phyloP scores from a whole-genome alignment of 2,797 vertebrate genomes.

The Meda fulgida region DNA sequence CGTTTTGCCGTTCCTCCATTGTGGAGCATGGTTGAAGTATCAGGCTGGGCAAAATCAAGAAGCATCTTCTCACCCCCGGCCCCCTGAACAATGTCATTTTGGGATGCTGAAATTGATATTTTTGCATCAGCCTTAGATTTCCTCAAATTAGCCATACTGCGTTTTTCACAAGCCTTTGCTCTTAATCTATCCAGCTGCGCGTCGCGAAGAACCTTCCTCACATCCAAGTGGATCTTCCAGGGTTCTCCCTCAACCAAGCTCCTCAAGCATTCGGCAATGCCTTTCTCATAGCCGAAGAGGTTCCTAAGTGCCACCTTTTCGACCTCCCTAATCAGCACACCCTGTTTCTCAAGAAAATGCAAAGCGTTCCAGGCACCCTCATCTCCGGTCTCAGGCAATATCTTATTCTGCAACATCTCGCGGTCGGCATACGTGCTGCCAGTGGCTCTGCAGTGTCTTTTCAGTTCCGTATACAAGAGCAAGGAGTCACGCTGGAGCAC shows the following conservation, averaged over 20 bases:
- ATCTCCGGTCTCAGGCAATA: slow-evolving; percentile 63
- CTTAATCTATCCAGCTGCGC: background rate
- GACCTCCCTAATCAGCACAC: slow-evolving; percentile 71
- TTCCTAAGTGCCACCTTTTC: slow-evolving; percentile 70
- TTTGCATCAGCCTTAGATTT: background rate
- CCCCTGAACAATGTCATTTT: background rate
- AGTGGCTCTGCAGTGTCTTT: slow-evolving; percentile 69
- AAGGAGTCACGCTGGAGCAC: slow-evolving; percentile 75
- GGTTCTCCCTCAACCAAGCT: slow-evolving; percentile 62
- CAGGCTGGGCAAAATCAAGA: background rate
- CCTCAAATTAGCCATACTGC: background rate
- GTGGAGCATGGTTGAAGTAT: background rate
- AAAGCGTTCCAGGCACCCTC: slow-evolving; percentile 73
- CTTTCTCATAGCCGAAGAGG: slow-evolving; percentile 76
- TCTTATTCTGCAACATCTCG: slow-evolving; percentile 59
- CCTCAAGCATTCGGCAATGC: slow-evolving; percentile 72
- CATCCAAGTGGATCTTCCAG: slow-evolving; percentile 73
- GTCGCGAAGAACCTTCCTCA: slow-evolving; percentile 67
- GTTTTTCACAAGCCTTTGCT: background rate
- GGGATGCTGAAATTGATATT: background rate
- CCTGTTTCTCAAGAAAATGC: slow-evolving; percentile 75
- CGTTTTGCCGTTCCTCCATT: background rate
- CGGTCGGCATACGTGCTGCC: slow-evolving; percentile 81
- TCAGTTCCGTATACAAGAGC: slow-evolving; percentile 75
- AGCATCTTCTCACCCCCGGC: background rate